Conservation (phyloP, 35 echinoderm and acorn worm species). For the Hemicentrotus pulcherrimus region DNA sequence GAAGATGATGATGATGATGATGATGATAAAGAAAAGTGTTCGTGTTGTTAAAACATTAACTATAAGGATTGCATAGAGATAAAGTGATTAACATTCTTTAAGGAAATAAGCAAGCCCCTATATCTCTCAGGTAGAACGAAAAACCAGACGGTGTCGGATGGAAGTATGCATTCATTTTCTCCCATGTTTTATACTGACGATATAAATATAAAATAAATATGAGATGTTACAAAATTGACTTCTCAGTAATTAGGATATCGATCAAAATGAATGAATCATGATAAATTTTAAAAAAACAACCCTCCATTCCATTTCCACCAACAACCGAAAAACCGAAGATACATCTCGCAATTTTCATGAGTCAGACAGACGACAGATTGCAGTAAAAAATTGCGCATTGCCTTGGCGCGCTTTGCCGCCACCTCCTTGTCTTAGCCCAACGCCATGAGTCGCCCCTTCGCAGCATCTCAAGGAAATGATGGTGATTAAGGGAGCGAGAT, state of each 20-base stretch:
- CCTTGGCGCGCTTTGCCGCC: background rate
- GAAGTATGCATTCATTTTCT: no score
- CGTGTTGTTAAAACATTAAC: no score
- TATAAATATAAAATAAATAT: no score
- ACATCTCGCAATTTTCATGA: background rate
- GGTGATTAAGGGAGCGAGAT: conserved; percentile 32
- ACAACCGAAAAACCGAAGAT: background rate
- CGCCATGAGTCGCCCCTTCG: background rate
- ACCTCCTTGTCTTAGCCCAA: background rate
- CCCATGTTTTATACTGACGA: no score
- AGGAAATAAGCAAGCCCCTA: no score
- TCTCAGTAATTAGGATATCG: background rate
- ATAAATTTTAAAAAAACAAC: background rate
- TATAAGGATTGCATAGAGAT: no score
- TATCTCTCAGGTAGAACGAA: no score
- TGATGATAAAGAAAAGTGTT: no score
- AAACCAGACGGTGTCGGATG: no score
- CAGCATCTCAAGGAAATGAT: background rate
- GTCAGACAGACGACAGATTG: background rate
- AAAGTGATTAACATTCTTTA: no score
- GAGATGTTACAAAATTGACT: background rate
- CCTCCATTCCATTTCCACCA: background rate
- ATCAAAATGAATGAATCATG: background rate
- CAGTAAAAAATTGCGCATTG: background rate
- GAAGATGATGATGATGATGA: no score